Conservation (phyloP, 2,113 vertebrate genomes). For the Dolichallabes microphthalmus region DNA sequence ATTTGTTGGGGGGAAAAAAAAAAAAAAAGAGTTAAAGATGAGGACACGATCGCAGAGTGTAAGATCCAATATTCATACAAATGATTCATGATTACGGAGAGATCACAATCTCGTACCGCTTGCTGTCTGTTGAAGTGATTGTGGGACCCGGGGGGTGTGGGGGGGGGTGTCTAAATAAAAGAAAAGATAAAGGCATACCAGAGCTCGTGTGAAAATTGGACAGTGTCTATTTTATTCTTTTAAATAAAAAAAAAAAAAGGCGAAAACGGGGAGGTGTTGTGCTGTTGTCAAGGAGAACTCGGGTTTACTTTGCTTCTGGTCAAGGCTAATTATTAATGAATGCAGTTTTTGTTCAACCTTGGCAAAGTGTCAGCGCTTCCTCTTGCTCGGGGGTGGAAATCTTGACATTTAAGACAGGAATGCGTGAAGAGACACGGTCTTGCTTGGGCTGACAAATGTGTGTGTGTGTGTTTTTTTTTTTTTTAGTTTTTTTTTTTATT, state of each 20-base stretch:
- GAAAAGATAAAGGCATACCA: neutral
- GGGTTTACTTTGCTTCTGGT: slow-evolving; percentile 45
- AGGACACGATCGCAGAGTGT: neutral
- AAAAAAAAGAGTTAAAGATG: neutral
- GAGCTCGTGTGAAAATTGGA: neutral
- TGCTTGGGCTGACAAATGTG: slow-evolving; percentile 75
- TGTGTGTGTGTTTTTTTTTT: slow-evolving; percentile 26
- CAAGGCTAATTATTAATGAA: slow-evolving; percentile 76
- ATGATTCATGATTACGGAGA: neutral
- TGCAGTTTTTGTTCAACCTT: slow-evolving; percentile 76
- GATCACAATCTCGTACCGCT: neutral
- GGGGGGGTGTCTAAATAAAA: neutral
- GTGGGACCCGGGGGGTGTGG: neutral
- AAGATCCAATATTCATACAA: neutral
- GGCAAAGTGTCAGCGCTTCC: slow-evolving; percentile 73
- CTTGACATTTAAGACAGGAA: slow-evolving; percentile 79
- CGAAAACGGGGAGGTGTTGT: slow-evolving; percentile 29
- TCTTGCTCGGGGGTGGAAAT: slow-evolving; percentile 71
- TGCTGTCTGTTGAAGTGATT: neutral
- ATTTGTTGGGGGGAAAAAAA: neutral
- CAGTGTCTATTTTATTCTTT: slow-evolving; percentile 8
- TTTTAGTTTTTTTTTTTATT: neutral
- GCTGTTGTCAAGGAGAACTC: slow-evolving; percentile 27
- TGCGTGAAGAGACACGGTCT: slow-evolving; percentile 78
- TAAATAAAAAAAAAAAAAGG: too few species aligned